A percentile compares a stretch with the other conserved stretches of the same genome.
These are phyloP conservation scores for Cartodere bifasciata DNA, from an alignment of 2,888 invertebrate genomes.

Conservation along the genomic window DNA sequence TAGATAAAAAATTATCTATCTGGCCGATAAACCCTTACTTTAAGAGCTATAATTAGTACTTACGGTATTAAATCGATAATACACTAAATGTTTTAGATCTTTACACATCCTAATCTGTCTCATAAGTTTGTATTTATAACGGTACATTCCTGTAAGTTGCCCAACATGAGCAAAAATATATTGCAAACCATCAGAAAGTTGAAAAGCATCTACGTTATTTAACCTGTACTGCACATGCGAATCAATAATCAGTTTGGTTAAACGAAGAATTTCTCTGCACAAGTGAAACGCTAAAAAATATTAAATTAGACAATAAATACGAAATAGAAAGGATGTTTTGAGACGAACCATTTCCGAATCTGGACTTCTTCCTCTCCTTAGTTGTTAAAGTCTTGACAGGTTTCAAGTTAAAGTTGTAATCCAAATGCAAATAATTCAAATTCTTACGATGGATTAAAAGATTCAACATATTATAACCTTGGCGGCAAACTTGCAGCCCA, in stretches of 20 bases:
- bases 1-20: too few species aligned
- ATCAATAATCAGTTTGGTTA: conserved; percentile 97
- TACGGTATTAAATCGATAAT: conserved; percentile 97
- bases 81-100: conserved; percentile 97
- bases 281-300: conserved; percentile 80
- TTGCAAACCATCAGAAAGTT: conserved; percentile 94
- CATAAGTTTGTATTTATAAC: conserved; percentile 98
- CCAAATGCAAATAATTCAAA: conserved; percentile 96
- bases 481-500: conserved; percentile 93
- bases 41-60: too few species aligned
- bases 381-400: conserved; percentile 99
- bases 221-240: conserved; percentile 98
- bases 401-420: conserved; percentile 99
- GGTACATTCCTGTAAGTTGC: conserved; percentile 98
- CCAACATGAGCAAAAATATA: conserved; percentile 99
- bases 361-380: conserved; percentile 97
- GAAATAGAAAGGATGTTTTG: too few species aligned
- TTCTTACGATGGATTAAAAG: conserved; percentile 98
- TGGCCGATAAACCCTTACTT: too few species aligned
- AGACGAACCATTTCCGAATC: conserved; percentile 93
- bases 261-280: conserved; percentile 94
- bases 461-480: conserved; percentile 99
- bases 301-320: not conserved
- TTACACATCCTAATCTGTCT: conserved; percentile 99
- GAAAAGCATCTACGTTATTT: conserved; percentile 99